These are phyloP conservation scores for Corythoichthys haematopterus DNA, from an alignment of 2,113 vertebrate genomes.

Conservation along the genomic window DNA sequence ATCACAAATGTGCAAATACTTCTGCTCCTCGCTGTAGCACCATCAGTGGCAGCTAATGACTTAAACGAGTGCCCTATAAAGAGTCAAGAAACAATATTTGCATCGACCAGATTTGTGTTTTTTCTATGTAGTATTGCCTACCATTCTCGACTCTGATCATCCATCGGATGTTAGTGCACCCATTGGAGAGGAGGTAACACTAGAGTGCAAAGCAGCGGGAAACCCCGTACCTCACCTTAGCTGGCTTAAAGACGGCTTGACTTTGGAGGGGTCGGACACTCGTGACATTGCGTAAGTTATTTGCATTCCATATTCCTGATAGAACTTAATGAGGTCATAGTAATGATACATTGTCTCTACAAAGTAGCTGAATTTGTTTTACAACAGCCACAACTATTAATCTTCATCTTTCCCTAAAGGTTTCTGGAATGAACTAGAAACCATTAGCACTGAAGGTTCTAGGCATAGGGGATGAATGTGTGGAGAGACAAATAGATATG, in stretches of 20 bases:
- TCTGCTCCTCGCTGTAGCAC: no score
- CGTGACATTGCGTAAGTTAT: slow-evolving; percentile 59
- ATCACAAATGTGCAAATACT: no score
- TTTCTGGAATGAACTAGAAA: slow-evolving; percentile 19
- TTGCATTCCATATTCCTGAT: not conserved
- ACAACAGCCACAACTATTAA: slow-evolving; percentile 1
- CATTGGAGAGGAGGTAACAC: slow-evolving; percentile 67
- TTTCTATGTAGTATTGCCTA: slow-evolving; percentile 73
- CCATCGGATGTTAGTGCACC: slow-evolving; percentile 73
- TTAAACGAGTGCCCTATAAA: no score
- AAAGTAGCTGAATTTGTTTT: slow-evolving; percentile 12
- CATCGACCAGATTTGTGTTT: not conserved
- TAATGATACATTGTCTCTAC: not conserved
- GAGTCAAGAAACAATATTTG: not conserved
- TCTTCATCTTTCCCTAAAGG: slow-evolving; percentile 8
- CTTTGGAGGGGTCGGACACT: slow-evolving; percentile 54
- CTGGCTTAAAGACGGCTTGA: slow-evolving; percentile 83
- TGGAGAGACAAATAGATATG: slow-evolving; percentile 25
- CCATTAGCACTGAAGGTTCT: slow-evolving; percentile 12
- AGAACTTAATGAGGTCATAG: not conserved
- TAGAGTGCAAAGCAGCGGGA: slow-evolving; percentile 78
- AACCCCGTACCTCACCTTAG: slow-evolving; percentile 74
- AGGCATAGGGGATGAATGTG: slow-evolving; percentile 11
- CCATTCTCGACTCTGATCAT: slow-evolving; percentile 63
- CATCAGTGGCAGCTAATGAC: no score